Percentiles rank a stretch among this genome's conserved stretches.
Conservation (phyloP, 37 sponge, comb jelly and placozoan genomes). For the Beroe ovata region DNA sequence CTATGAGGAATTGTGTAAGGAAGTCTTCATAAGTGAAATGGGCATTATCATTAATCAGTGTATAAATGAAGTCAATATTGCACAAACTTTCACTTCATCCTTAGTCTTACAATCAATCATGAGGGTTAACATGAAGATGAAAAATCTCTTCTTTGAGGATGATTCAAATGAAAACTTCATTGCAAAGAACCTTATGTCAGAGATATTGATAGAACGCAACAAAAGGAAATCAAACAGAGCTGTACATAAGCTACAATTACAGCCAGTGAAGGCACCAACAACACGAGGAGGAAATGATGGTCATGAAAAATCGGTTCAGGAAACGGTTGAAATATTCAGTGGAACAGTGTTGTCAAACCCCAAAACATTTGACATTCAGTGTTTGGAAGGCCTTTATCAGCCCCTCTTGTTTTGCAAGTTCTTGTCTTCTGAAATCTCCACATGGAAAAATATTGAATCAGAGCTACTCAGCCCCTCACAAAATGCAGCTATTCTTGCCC, state of each 20-base stretch:
- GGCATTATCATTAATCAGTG: constrained; percentile 27
- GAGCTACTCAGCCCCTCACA: not conserved
- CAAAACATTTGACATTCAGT: constrained; percentile 18
- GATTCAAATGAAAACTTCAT: not conserved
- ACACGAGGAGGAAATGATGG: not conserved
- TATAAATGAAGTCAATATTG: not conserved
- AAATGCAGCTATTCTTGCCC: not conserved
- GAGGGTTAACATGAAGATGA: not conserved
- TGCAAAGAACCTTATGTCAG: constrained; percentile 27
- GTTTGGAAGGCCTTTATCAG: not conserved
- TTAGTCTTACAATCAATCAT: constrained; percentile 6
- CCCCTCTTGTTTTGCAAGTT: not conserved
- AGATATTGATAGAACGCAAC: constrained; percentile 3
- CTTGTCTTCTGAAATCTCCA: not conserved
- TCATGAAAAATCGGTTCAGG: not conserved
- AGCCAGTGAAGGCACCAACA: not conserved
- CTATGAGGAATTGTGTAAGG: constrained; percentile 22
- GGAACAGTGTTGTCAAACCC: not conserved
- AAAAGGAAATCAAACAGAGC: constrained; percentile 1
- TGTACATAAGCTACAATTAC: not conserved
- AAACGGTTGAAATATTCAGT: not conserved
- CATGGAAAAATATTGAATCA: constrained; percentile 3
- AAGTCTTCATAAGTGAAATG: not conserved
- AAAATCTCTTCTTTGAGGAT: not conserved
- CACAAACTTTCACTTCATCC: constrained; percentile 7